These are phyloP conservation scores for Octodonta nipae DNA, from an alignment of 2,888 invertebrate species.

Conservation along the genomic window DNA sequence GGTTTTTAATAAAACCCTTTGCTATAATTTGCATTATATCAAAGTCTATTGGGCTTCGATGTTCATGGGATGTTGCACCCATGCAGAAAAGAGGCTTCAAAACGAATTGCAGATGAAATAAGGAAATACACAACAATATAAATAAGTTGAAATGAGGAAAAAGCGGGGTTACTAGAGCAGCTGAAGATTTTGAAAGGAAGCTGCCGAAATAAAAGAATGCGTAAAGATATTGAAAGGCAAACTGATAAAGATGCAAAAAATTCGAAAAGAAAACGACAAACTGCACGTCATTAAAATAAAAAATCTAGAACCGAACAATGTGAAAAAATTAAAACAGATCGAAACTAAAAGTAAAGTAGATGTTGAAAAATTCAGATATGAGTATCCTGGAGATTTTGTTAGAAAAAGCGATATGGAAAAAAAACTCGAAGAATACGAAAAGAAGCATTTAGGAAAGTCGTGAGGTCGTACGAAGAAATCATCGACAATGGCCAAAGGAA, in stretches of 20 bases:
- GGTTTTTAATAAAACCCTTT: too few relatives aligned
- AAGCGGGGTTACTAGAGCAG: slow-evolving; percentile 13
- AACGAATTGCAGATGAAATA: too few relatives aligned
- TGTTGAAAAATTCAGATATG: slow-evolving; percentile 34
- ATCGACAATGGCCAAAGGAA: slow-evolving; percentile 25
- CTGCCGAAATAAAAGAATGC: slow-evolving; percentile 12
- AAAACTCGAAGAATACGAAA: slow-evolving; percentile 36
- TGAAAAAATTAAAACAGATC: slow-evolving; percentile 13
- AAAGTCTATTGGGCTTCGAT: too few relatives aligned
- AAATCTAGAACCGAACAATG: slow-evolving; percentile 7
- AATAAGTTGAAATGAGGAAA: slow-evolving; percentile 27
- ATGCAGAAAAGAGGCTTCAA: too few relatives aligned
- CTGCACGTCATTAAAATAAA: slow-evolving; percentile 17
- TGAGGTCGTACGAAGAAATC: slow-evolving; percentile 36
- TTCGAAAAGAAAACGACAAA: slow-evolving; percentile 17
- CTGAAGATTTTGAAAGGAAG: slow-evolving; percentile 12
- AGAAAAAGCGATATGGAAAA: slow-evolving; percentile 45
- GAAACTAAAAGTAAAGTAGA: slow-evolving; percentile 18
- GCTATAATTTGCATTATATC: too few relatives aligned
- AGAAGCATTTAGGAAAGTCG: slow-evolving; percentile 32
- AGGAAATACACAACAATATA: slow-evolving; percentile 27
- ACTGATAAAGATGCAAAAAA: slow-evolving; percentile 15
- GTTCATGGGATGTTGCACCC: too few relatives aligned
- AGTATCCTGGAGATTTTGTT: slow-evolving; percentile 41
- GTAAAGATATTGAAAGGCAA: slow-evolving; percentile 18